Evolutionary conservation across 2,888 invertebrate species (phyloP).

Genomic region (Caenorhabditis sp.): DNA sequence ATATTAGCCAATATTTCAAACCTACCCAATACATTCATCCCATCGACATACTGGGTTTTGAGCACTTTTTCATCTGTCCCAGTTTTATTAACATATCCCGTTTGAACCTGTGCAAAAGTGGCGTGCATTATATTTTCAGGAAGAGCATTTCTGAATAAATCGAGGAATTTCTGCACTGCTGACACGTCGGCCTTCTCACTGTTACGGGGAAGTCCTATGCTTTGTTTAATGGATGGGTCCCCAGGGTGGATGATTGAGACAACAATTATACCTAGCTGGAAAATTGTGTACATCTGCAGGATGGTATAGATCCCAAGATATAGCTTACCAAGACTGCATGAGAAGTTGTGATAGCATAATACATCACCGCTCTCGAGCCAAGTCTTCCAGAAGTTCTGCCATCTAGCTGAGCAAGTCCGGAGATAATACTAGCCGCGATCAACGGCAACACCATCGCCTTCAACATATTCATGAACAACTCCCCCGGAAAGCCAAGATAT

Average conservation of each 20-base stretch:
- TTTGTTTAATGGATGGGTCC: conserved; percentile 72
- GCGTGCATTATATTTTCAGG: conserved; percentile 89
- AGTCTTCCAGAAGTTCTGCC: conserved; percentile 78
- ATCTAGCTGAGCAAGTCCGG: conserved; percentile 78
- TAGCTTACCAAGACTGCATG: conserved; percentile 78
- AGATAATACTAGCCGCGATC: conserved; percentile 78
- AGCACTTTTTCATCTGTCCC: conserved; percentile 11
- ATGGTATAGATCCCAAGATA: too few species aligned
- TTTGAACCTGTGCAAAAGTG: conserved; percentile 62
- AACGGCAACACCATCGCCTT: conserved; percentile 79
- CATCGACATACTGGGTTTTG: conserved; percentile 73
- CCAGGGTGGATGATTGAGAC: conserved; percentile 78
- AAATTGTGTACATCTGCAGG: too few species aligned
- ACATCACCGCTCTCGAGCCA: conserved; percentile 77
- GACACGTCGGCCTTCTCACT: conserved; percentile 40
- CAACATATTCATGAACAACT: conserved; percentile 78
- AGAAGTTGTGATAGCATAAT: conserved; percentile 78
- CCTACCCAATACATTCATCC: conserved; percentile 78
- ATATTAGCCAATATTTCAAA: too few species aligned
- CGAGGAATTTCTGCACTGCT: conserved; percentile 82
- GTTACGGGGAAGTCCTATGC: conserved; percentile 15
- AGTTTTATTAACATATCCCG: conserved; percentile 43
- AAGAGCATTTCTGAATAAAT: conserved; percentile 88
- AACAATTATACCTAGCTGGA: conserved; percentile 76
- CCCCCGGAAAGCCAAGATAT: conserved; percentile 78